phyloP scores from a whole-genome alignment of 2,888 invertebrate genomes.

The Cryptocheilus praepositus region DNA sequence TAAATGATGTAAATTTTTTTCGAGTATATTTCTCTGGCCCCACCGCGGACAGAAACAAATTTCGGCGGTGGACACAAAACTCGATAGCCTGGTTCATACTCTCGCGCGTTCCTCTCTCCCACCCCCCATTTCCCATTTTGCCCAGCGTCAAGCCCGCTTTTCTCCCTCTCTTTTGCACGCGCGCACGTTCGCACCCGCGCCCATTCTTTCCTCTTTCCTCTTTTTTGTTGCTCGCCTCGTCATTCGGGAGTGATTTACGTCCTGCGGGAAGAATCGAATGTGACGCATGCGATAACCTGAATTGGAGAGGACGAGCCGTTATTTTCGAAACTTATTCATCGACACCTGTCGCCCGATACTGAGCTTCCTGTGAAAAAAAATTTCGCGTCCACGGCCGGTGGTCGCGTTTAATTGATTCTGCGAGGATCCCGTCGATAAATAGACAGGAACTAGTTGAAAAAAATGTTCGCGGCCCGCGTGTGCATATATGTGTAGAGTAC shows the following conservation, averaged over 20 bases:
- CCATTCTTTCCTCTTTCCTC: not conserved
- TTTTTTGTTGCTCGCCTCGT: conserved; percentile 16
- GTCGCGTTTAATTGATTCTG: conserved; percentile 23
- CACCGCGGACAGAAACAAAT: conserved; percentile 41
- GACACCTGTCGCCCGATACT: not conserved
- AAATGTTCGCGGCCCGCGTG: too few relatives aligned
- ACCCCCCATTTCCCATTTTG: not conserved
- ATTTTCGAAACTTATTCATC: conserved; percentile 14
- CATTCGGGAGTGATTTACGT: conserved; percentile 33
- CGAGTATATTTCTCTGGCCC: conserved; percentile 10
- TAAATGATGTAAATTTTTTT: conserved; percentile 40
- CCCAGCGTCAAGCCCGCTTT: not conserved
- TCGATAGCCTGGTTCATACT: conserved; percentile 26
- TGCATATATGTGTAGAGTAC: too few relatives aligned
- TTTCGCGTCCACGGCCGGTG: not conserved
- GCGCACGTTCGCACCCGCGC: not conserved
- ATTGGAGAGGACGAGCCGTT: conserved; percentile 2
- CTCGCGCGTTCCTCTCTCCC: conserved; percentile 11
- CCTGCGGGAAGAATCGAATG: conserved; percentile 34
- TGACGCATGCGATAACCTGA: conserved; percentile 10
- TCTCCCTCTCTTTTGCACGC: not conserved
- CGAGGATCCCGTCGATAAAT: conserved; percentile 6
- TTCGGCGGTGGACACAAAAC: conserved; percentile 27
- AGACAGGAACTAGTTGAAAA: not conserved
- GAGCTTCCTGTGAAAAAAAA: conserved; percentile 4